Percentiles rank a stretch among this genome's conserved stretches.
These are phyloP conservation scores for Trematocara marginatum DNA, from an alignment of 2,113 vertebrate species.

Conservation along the genomic window DNA sequence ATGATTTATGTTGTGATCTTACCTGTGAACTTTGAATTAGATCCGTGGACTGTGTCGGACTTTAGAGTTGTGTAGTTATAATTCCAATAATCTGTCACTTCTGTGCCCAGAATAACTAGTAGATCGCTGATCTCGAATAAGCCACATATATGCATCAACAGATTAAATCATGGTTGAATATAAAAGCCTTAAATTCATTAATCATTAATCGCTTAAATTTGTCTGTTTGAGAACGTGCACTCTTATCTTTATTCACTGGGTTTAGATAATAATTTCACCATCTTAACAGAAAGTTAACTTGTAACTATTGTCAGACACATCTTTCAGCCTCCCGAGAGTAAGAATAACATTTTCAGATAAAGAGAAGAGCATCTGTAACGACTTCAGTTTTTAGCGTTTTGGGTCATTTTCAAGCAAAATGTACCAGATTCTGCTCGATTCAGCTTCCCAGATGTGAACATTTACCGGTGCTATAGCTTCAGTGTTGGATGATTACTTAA, in stretches of 20 bases:
- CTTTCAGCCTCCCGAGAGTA: not conserved
- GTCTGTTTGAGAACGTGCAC: not conserved
- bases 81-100: not conserved
- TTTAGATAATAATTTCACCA: not conserved
- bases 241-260: not conserved
- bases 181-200: not conserved
- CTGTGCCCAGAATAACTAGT: not conserved
- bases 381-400: not conserved
- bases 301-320: not conserved
- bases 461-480: not conserved
- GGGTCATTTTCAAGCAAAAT: not conserved
- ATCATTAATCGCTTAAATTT: not conserved
- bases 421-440: not conserved
- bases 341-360: not conserved
- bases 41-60: not conserved
- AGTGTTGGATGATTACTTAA: not conserved
- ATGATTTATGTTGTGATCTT: not conserved
- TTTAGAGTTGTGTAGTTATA: not conserved
- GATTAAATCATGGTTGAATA: not conserved
- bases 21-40: not conserved
- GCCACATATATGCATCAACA: not conserved
- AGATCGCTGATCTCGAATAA: not conserved
- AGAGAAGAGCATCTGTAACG: not conserved
- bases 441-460: not conserved
- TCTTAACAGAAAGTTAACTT: not conserved